Evolutionary conservation across 1,140 invertebrate genomes (phyloP).

Genomic region (Drosophila santomea): DNA sequence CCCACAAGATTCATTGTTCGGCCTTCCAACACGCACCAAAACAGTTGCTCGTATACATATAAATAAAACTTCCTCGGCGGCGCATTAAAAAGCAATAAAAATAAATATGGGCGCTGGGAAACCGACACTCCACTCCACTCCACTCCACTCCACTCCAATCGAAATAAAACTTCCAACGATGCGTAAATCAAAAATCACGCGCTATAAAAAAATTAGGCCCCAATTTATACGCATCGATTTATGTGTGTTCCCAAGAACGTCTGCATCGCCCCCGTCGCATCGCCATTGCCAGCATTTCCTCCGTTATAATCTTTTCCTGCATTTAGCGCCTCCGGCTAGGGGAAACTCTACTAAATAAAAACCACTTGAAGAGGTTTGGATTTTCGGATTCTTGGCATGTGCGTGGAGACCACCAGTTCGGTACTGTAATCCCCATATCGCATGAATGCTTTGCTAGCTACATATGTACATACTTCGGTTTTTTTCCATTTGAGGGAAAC

Average conservation of each 20-base stretch:
- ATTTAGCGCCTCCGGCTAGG: constrained; percentile 68
- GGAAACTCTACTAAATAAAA: constrained; percentile 13
- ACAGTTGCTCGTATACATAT: constrained; percentile 56
- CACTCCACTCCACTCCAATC: constrained; percentile 48
- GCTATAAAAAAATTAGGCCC: constrained; percentile 64
- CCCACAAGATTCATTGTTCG: constrained; percentile 79
- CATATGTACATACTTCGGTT: not conserved
- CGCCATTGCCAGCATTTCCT: constrained; percentile 44
- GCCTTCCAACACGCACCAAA: constrained; percentile 54
- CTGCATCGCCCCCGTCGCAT: constrained; percentile 12
- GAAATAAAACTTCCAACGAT: constrained; percentile 75
- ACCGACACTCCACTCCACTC: constrained; percentile 48
- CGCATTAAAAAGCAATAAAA: constrained; percentile 83
- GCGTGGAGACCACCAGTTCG: constrained; percentile 10
- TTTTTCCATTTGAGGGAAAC: constrained; percentile 28
- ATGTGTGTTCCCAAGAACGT: constrained; percentile 42
- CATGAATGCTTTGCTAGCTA: constrained; percentile 18
- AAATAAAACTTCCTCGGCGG: constrained; percentile 78
- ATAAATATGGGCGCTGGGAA: constrained; percentile 76
- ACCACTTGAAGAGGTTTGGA: constrained; percentile 61
- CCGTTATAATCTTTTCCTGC: constrained; percentile 68
- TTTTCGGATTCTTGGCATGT: constrained; percentile 47
- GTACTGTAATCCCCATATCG: constrained; percentile 46
- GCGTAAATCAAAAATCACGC: constrained; percentile 82
- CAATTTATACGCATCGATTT: constrained; percentile 69